Evolutionary conservation across 2,797 vertebrate species (phyloP).

Genomic region (Falco novaeseelandiae): DNA sequence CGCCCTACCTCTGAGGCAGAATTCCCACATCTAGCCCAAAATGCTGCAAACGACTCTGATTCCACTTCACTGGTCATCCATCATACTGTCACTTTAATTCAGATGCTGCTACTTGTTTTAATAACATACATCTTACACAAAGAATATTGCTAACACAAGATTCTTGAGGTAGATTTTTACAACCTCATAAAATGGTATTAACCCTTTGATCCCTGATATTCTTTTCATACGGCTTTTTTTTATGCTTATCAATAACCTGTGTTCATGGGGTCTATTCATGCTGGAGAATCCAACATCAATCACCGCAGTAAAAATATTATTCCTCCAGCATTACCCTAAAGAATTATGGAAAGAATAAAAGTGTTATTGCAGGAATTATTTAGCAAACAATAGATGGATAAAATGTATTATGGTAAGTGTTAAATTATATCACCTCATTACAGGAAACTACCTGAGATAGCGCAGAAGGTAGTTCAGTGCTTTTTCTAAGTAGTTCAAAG

Average conservation of each 20-base stretch:
- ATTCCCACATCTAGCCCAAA: slow-evolving; percentile 85
- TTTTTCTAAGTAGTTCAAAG: slow-evolving; percentile 62
- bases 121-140: slow-evolving; percentile 91
- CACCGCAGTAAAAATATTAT: slow-evolving; percentile 78
- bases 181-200: slow-evolving; percentile 87
- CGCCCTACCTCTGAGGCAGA: slow-evolving; percentile 80
- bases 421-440: slow-evolving; percentile 82
- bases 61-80: slow-evolving; percentile 87
- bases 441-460: slow-evolving; percentile 69
- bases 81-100: slow-evolving; percentile 95
- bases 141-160: slow-evolving; percentile 89
- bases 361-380: slow-evolving; percentile 83
- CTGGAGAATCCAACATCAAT: slow-evolving; percentile 75
- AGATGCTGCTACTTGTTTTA: slow-evolving; percentile 94
- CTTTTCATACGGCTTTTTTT: slow-evolving; percentile 67
- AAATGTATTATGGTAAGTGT: slow-evolving; percentile 79
- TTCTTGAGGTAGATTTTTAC: slow-evolving; percentile 86
- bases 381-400: slow-evolving; percentile 82
- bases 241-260: slow-evolving; percentile 82
- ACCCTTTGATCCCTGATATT: slow-evolving; percentile 83
- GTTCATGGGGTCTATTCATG: slow-evolving; percentile 63
- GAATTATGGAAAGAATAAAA: slow-evolving; percentile 84
- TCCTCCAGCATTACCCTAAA: slow-evolving; percentile 75
- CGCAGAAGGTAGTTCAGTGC: slow-evolving; percentile 54
- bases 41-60: slow-evolving; percentile 85